Evolutionary conservation across 53 echinoderm and acorn worm genomes (phyloP).

Genomic region (Arbacia lixula): DNA sequence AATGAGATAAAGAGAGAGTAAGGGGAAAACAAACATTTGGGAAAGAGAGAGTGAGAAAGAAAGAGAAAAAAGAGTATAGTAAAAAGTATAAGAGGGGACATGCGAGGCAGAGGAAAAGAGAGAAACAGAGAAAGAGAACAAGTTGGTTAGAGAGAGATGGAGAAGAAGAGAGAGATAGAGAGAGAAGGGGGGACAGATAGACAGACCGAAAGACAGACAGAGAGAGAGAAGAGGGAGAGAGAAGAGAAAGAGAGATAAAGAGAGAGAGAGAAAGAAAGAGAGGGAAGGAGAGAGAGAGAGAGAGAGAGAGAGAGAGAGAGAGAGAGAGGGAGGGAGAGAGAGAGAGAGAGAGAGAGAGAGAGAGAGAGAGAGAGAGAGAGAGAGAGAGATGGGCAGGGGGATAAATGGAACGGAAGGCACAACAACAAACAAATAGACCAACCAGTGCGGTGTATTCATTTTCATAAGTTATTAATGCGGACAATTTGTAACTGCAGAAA

Average conservation of each 20-base stretch:
- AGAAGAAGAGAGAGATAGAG: not conserved
- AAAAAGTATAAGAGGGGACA: not conserved
- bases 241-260: too few species aligned
- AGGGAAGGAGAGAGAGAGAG: not conserved
- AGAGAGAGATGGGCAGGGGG: not conserved
- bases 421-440: too few species aligned
- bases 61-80: not conserved
- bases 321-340: not conserved
- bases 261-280: too few species aligned
- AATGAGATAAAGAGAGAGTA: too few species aligned
- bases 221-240: constrained; percentile 1
- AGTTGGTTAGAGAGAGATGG: not conserved
- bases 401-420: not conserved
- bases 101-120: not conserved
- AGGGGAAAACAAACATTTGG: too few species aligned
- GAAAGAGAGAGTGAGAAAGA: too few species aligned
- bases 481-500: too few species aligned
- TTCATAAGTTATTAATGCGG: too few species aligned
- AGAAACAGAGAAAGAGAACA: not conserved
- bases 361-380: constrained; percentile 8
- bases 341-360: not conserved
- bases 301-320: constrained; percentile 11
- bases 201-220: not conserved
- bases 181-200: too few species aligned
- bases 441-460: too few species aligned